Base-by-base conservation (phyloP, 2,113 vertebrate genomes). In the Myiozetetes cayanensis region DNA sequence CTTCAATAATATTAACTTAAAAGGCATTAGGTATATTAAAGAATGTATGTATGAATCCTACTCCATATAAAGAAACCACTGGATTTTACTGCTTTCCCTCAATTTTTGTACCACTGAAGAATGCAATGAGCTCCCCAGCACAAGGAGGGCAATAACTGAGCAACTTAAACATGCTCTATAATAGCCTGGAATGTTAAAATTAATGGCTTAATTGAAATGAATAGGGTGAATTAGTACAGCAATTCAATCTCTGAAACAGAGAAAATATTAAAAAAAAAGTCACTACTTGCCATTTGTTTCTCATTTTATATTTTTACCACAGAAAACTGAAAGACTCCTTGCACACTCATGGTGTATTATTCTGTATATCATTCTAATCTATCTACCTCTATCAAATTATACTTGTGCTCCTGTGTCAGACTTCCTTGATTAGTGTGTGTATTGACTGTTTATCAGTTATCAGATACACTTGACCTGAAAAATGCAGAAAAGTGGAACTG, bases 111-210 rank as follows among this genome's bases (percentile, higher is more conserved):
- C 21, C 8, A 5, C 27, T 66, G 25, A 70, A 31, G n/a, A 89
- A 90, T 52, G 33, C 44, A 62, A 71, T 25, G 15, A 90, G 43
- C 33, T 93, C 68, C 39, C 19, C 35, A 65, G 66, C n/a, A 52
- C 28, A 76, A 31, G 10, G 35, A 91, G 41, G 31, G 31, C 25
- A 80, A 71, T 76, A 89, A 77, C 28, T 44, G 31, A 76, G 63
- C 37, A 44, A 49, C 28, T 70, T 83, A 70, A 74, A 62, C 33
- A 41, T 35, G 27, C 39, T 56, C 55, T 55, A 46, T 39, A 84
- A 89, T 58, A 84, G 49, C 59, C 39, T n/a, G n/a, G 13, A 95
- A 46, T 89, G 81, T 67, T 89, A 86, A 89, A 95, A 95, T 23
- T 10, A 87, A 89, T 66, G n/a, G 33, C 25, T 83, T 92, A 74